Base-by-base conservation (phyloP, 2,888 invertebrate species). In the Morpho deidamia region DNA sequence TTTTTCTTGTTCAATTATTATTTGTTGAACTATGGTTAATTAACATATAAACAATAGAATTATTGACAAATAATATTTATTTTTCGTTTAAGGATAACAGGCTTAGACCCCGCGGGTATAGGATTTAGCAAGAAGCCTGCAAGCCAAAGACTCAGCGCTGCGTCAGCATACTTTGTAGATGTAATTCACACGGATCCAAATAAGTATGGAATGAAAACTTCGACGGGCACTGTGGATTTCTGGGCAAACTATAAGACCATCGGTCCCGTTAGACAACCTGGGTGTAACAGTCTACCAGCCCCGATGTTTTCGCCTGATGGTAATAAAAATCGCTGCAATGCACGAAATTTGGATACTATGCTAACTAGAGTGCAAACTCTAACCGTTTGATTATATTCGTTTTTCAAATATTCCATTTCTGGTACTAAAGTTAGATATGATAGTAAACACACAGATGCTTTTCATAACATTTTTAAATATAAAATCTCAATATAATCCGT, bases 141-240 rank as follows among this genome's bases (percentile, higher is more conserved):
- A 0, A 11, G 52, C 1, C 60, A 68, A 7, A 72, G 78, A 55
- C 60, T 88, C 10, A 74, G 72, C 55, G 64, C 75, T 0, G 61
- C 62, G 0, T 86, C 88, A 0, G 87, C 86, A 0, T 43, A 43
- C 7, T 74, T 72, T 12, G 86, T 87, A 2, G 65, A 71, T 2
- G 75, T 81, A 2, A 65, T 87, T 10, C 87, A 88, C 58, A 72
- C 84, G 0, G 88, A 88, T 61, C 84, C 85, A 0, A 75, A 66
- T 64, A 81, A 74, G 60, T 87, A 81, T 54, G 88, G 88, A 1
- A 74, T 64, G 45, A 74, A 56, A 23, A 66, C 49, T 10, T 56
- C 73, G 3, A 44, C 77, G 7, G 87, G 86, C 0, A 74, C 78
- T 1, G 79, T 85, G 1, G 87, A 88, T 61, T 86, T 83, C 59